Evolutionary conservation across 2,113 vertebrate genomes (phyloP).

Genomic region (Polypterus senegalus): DNA sequence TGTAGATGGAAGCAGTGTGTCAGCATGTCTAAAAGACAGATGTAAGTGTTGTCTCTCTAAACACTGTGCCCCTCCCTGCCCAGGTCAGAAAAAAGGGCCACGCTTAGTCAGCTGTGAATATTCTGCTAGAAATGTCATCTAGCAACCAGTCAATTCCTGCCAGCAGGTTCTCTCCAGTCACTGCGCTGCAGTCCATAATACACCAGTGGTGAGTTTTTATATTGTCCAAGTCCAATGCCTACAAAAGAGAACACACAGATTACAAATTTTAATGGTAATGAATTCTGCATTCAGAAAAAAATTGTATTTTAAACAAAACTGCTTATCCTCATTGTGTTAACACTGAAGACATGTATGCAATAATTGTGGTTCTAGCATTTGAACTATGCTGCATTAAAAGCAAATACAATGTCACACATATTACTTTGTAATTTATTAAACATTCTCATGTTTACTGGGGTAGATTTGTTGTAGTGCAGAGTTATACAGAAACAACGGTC

Average conservation of each 20-base stretch:
- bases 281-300: background rate
- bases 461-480: no score
- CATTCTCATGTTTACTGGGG: no score
- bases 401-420: no score
- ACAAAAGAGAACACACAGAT: background rate
- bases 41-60: no score
- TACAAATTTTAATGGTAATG: background rate
- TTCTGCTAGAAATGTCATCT: constrained; percentile 44
- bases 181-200: constrained; percentile 72
- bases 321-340: background rate
- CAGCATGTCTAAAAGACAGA: background rate
- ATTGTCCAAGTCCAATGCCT: constrained; percentile 63
- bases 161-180: constrained; percentile 73
- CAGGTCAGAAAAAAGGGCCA: background rate
- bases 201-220: constrained; percentile 83
- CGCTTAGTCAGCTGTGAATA: constrained; percentile 40
- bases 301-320: background rate
- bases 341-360: no score
- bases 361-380: no score
- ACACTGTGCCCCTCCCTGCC: no score
- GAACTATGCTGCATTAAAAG: no score
- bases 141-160: constrained; percentile 68
- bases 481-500: no score
- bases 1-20: no score
- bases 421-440: no score